Evolutionary conservation across 2,797 vertebrate genomes (phyloP), one percentile per base, ranked within the genome.

Genomic region (Sebastes taczanowskii): DNA sequence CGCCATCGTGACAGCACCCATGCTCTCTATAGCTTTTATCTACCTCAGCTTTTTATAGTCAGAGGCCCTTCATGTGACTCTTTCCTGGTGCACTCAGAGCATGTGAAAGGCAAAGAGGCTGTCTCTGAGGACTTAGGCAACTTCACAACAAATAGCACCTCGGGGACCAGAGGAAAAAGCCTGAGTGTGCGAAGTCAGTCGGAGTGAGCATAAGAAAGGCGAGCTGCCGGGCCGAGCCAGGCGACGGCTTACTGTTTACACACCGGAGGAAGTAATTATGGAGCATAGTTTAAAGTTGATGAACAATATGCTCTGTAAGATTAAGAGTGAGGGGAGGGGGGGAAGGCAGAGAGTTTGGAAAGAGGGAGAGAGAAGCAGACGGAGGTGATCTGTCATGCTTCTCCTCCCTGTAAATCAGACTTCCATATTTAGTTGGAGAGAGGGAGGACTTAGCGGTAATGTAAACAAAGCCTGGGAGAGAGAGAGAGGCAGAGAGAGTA

Each of bases 381-480:
- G 82, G 80, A 85, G 84, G 85, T 74, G 83, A 91, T 92, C 89
- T 75, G 82, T 92, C 90, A 89, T 84, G 84, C 79, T 85, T 88
- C 83, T 86, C 81, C 81, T 88, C 87, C 79, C 90, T 90, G 92
- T 95, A 95, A 95, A 94, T 95, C 93, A 92, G 90, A 91, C 90
- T 62, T 92, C 95, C 96, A 95, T 95, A 95, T 96, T 95, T 95
- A 96, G 95, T 90, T 90, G 86, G 88, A 91, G 85, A 90, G 91
- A 95, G 92, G 95, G 94, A 94, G 93, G 95, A 92, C 91, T 88
- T 84, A 88, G 84, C 79, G 88, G 86, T 92, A 95, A 95, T 95
- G 96, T 96, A 95, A 96, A 96, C 95, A 96, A 83, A 95, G 86
- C 52, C 74, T 74, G 90, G 87, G 88, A 89, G 89, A 86, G 89